These are phyloP conservation scores for Anastatus disparis DNA, from an alignment of 1,140 invertebrate species.

Conservation along the genomic window DNA sequence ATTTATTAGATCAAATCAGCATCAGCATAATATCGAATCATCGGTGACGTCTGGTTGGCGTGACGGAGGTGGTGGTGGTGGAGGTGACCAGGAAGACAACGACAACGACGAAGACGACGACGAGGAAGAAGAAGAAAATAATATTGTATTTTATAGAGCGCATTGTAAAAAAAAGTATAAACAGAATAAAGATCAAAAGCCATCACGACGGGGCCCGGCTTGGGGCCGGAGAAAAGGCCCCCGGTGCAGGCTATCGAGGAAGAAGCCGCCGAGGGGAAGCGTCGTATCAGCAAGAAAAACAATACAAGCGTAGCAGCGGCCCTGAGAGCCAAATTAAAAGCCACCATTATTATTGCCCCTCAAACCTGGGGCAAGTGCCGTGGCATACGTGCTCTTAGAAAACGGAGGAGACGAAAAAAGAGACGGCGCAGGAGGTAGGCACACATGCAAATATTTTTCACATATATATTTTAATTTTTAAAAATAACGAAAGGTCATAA, in stretches of 20 bases:
- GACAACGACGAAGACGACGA: no score
- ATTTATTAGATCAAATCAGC: no score
- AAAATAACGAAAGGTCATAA: no score
- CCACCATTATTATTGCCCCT: conserved; percentile 56
- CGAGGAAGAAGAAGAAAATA: no score
- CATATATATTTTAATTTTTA: not conserved
- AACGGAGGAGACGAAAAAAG: conserved; percentile 66
- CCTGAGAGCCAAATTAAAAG: conserved; percentile 58
- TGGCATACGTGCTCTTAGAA: conserved; percentile 49
- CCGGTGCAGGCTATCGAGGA: conserved; percentile 57
- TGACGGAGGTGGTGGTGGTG: not conserved
- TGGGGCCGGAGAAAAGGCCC: conserved; percentile 63
- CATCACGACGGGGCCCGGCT: conserved; percentile 54
- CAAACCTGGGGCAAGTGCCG: conserved; percentile 61
- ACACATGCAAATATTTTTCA: not conserved
- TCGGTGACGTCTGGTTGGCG: conserved; percentile 9
- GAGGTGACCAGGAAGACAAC: no score
- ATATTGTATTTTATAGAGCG: no score
- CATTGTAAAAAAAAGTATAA: not conserved
- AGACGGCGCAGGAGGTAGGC: conserved; percentile 60
- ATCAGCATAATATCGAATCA: not conserved
- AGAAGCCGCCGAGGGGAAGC: conserved; percentile 45
- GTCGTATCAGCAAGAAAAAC: no score
- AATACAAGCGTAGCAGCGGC: conserved; percentile 66
- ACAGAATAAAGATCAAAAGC: not conserved